These are phyloP conservation scores for Falco punctatus DNA, from an alignment of 2,113 vertebrate species.

Conservation along the genomic window DNA sequence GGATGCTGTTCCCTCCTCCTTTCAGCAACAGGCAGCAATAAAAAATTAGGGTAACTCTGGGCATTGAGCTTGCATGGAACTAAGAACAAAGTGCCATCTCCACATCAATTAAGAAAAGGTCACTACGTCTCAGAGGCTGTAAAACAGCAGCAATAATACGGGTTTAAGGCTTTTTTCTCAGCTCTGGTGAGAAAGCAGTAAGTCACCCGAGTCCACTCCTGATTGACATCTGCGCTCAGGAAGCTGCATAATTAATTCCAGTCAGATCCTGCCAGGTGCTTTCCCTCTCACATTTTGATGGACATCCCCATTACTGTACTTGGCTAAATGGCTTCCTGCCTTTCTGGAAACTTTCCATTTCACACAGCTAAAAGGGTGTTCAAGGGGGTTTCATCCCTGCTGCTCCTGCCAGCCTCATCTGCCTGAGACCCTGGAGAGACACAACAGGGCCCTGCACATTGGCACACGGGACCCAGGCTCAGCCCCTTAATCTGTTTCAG, in stretches of 20 bases:
- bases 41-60: not conserved
- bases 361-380: not conserved
- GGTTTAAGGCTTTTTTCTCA: not conserved
- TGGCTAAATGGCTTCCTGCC: not conserved
- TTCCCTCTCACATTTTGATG: not conserved
- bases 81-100: not conserved
- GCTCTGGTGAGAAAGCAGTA: not conserved
- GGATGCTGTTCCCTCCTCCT: not conserved
- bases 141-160: not conserved
- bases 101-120: conserved; percentile 8
- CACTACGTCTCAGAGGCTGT: not conserved
- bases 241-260: not conserved
- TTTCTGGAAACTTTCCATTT: not conserved
- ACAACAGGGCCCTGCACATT: fast-evolving
- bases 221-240: not conserved
- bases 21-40: not conserved
- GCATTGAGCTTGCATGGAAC: not conserved
- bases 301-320: not conserved
- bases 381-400: not conserved
- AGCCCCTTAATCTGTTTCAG: not conserved
- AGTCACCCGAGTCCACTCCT: not conserved
- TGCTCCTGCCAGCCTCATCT: not conserved
- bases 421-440: not conserved
- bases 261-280: not conserved
- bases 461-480: not conserved